phyloP scores from a whole-genome alignment of 2,797 vertebrate species.

The Hoplostethus mediterraneus region DNA sequence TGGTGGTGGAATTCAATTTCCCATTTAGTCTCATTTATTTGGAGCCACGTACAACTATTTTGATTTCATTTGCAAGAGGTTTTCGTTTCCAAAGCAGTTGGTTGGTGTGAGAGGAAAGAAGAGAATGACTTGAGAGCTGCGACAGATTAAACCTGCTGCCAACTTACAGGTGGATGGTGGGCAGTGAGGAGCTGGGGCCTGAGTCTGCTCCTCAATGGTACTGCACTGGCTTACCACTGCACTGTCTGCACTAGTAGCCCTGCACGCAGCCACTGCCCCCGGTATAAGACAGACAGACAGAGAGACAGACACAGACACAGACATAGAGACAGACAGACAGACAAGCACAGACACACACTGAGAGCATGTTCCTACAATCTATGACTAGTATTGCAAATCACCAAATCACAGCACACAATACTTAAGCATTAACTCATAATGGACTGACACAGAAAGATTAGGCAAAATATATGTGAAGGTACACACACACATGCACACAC shows the following conservation, averaged over 20 bases:
- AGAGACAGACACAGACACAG: slow-evolving; percentile 34
- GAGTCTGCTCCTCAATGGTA: slow-evolving; percentile 74
- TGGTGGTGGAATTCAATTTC: too few relatives aligned
- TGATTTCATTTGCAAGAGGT: background rate
- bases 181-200: slow-evolving; percentile 70
- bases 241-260: slow-evolving; percentile 70
- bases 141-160: slow-evolving; percentile 30
- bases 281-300: slow-evolving; percentile 48
- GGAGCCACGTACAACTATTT: background rate
- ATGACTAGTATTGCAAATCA: background rate
- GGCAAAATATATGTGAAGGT: background rate
- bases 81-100: background rate
- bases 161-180: slow-evolving; percentile 71
- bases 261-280: slow-evolving; percentile 60
- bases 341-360: slow-evolving; percentile 12
- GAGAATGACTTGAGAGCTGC: slow-evolving; percentile 32
- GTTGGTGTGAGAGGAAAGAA: background rate
- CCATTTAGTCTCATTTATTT: too few relatives aligned
- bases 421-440: too few relatives aligned
- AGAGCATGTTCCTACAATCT: slow-evolving; percentile 7
- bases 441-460: background rate
- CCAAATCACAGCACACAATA: slow-evolving; percentile 1
- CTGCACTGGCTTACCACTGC: slow-evolving; percentile 88
- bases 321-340: slow-evolving; percentile 48
- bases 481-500: background rate